These are phyloP conservation scores for Mesocricetus auratus DNA, from an alignment of 2,113 vertebrate genomes.

Conservation along the genomic window DNA sequence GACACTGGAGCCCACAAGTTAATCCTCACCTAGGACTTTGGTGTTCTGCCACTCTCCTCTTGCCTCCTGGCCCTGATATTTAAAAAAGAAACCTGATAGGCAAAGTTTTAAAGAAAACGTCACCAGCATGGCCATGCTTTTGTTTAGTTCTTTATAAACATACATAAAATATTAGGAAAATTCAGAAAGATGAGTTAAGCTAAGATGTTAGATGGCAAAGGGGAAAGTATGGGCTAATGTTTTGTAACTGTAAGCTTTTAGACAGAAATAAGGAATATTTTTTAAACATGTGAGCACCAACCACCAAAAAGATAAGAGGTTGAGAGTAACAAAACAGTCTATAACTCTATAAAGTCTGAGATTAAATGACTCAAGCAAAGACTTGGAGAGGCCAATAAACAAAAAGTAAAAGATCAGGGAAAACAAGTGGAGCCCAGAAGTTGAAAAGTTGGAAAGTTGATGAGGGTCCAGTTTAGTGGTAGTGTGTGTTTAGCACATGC, in stretches of 20 bases:
- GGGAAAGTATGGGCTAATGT: neutral
- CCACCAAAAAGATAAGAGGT: conserved; percentile 3
- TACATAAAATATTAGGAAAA: conserved; percentile 3
- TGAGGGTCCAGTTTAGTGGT: neutral
- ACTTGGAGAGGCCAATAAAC: neutral
- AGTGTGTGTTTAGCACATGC: neutral
- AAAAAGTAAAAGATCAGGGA: neutral
- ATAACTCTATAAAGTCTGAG: neutral
- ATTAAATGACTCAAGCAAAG: conserved; percentile 7
- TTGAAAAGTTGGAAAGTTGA: neutral
- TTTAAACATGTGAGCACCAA: neutral
- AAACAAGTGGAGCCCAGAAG: neutral
- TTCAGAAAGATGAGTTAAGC: neutral
- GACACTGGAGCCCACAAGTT: neutral
- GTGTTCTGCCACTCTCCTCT: fast-evolving
- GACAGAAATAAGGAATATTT: conserved; percentile 16
- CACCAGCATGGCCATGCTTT: neutral
- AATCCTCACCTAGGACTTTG: neutral
- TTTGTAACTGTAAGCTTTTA: neutral
- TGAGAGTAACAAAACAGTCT: neutral
- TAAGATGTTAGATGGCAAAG: neutral
- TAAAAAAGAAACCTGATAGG: neutral
- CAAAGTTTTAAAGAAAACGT: neutral
- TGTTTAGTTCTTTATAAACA: neutral
- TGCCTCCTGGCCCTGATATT: neutral